phyloP scores from a whole-genome alignment of 2,888 invertebrate species.

The Pseudococcus jackbeardsleyi region DNA sequence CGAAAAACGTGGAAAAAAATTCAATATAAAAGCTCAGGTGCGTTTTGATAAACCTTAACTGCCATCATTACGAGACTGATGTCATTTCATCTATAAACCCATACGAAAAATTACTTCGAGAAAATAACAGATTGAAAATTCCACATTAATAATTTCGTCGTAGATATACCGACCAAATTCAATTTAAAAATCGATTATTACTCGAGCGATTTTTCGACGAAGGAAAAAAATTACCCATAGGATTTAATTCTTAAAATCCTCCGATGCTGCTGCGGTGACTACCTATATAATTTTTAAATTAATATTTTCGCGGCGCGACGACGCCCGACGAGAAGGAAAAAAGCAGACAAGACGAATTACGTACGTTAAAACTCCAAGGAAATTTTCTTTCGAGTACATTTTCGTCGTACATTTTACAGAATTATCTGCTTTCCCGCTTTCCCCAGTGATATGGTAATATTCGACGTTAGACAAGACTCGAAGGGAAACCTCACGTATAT shows the following conservation, averaged over 20 bases:
- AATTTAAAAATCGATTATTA: slow-evolving; percentile 37
- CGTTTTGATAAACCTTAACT: slow-evolving; percentile 33
- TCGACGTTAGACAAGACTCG: background rate
- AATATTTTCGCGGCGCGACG: background rate
- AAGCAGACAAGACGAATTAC: background rate
- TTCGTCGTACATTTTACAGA: background rate
- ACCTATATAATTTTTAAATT: slow-evolving; percentile 11
- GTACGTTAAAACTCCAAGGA: background rate
- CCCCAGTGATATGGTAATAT: background rate
- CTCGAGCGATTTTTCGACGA: background rate
- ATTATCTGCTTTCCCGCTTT: background rate
- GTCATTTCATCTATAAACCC: slow-evolving; percentile 37
- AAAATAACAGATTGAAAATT: slow-evolving; percentile 25
- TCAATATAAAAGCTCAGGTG: slow-evolving; percentile 36
- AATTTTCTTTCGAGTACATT: slow-evolving; percentile 12
- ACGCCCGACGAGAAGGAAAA: background rate
- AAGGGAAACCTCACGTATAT: background rate
- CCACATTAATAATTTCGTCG: slow-evolving; percentile 7
- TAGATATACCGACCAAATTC: background rate
- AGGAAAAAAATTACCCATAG: background rate
- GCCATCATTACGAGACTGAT: slow-evolving; percentile 30
- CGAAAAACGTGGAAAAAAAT: background rate
- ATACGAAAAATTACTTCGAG: slow-evolving; percentile 23
- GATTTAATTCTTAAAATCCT: slow-evolving; percentile 12
- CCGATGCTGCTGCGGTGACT: background rate